Percentiles rank a stretch among this genome's conserved stretches.
Evolutionary conservation across 2,797 vertebrate genomes (phyloP).

Genomic region (Neostethus bicornis): DNA sequence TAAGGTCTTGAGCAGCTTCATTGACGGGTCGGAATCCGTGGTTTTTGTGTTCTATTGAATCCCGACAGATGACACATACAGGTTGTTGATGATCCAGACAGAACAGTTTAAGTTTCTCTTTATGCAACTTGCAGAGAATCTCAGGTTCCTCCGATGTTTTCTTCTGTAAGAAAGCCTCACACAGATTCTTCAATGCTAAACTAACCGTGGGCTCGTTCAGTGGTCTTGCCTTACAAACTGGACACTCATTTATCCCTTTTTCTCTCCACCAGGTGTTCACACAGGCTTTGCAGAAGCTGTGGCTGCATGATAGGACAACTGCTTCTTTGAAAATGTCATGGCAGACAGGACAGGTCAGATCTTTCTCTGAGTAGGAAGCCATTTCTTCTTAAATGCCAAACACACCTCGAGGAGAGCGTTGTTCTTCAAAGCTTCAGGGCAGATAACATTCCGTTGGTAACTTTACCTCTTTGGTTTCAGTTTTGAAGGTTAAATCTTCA

Average conservation of each 20-base stretch:
- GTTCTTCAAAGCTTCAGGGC: slow-evolving; percentile 5
- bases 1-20: slow-evolving; percentile 31
- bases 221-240: slow-evolving; percentile 28
- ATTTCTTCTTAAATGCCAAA: slow-evolving; percentile 17
- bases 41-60: slow-evolving; percentile 32
- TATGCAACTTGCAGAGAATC: slow-evolving; percentile 25
- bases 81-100: slow-evolving; percentile 43
- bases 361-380: slow-evolving; percentile 18
- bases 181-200: slow-evolving; percentile 26
- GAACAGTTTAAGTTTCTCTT: slow-evolving; percentile 31
- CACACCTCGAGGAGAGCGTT: not conserved
- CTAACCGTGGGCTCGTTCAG: slow-evolving; percentile 16
- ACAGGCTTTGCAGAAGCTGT: slow-evolving; percentile 49
- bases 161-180: slow-evolving; percentile 6
- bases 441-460: not conserved
- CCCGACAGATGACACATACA: slow-evolving; percentile 38
- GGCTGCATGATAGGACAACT: slow-evolving; percentile 39
- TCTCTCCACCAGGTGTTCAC: slow-evolving; percentile 35
- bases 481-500: not conserved
- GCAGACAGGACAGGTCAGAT: slow-evolving; percentile 33
- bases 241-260: slow-evolving; percentile 20
- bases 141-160: not conserved
- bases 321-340: slow-evolving; percentile 36
- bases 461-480: not conserved
- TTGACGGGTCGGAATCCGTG: slow-evolving; percentile 40